Percentiles rank a stretch among this genome's conserved stretches.
Evolutionary conservation across 2,888 invertebrate species (phyloP).

Genomic region (Brenthis ino): DNA sequence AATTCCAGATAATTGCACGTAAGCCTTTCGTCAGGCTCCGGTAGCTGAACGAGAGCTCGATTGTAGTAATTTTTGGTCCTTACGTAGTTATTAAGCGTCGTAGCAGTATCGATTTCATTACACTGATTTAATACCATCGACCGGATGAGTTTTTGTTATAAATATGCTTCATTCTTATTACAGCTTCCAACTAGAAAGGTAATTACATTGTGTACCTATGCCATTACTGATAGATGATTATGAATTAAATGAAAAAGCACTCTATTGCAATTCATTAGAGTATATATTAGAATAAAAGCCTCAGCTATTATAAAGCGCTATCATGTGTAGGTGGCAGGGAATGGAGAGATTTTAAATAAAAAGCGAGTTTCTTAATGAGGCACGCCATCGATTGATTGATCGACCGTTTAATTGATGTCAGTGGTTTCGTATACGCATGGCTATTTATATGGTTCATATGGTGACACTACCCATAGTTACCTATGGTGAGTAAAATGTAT

Average conservation of each 20-base stretch:
- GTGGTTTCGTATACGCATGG: conserved; percentile 42
- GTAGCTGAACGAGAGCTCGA: conserved; percentile 46
- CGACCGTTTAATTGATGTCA: conserved; percentile 52
- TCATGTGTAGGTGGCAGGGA: conserved; percentile 50
- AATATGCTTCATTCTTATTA: conserved; percentile 57
- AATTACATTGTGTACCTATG: conserved; percentile 58
- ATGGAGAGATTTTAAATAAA: conserved; percentile 49
- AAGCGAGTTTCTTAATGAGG: conserved; percentile 51
- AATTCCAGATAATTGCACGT: conserved; percentile 24
- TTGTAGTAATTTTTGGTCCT: conserved; percentile 69
- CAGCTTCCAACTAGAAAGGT: conserved; percentile 60
- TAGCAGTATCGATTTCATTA: conserved; percentile 74
- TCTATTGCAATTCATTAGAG: not conserved
- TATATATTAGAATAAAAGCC: not conserved
- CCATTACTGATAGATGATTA: conserved; percentile 33
- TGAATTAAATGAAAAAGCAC: conserved; percentile 9
- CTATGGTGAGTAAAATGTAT: not conserved
- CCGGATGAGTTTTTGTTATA: conserved; percentile 68
- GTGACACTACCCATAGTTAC: conserved; percentile 2
- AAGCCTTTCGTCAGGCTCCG: conserved; percentile 46
- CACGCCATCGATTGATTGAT: conserved; percentile 51
- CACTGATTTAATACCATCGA: conserved; percentile 63
- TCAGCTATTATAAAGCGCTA: conserved; percentile 33
- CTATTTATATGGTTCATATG: conserved; percentile 20
- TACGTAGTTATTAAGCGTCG: conserved; percentile 59